Evolutionary conservation across 2,113 vertebrate genomes (phyloP).

Genomic region (Piprites chloris): DNA sequence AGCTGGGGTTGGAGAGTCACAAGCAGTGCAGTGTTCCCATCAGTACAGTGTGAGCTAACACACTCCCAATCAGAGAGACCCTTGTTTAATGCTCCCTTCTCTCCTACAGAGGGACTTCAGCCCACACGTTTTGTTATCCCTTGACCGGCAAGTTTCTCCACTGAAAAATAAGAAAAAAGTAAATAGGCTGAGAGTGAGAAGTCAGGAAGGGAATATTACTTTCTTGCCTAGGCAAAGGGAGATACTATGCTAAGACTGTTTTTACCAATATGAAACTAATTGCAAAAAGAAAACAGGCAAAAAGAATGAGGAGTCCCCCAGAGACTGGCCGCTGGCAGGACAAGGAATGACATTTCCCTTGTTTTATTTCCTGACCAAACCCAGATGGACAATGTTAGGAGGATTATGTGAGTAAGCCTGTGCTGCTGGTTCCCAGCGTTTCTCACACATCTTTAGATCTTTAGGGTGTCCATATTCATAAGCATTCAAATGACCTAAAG

Average conservation of each 20-base stretch:
- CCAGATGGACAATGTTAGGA: not conserved
- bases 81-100: not conserved
- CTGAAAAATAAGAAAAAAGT: not conserved
- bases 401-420: not conserved
- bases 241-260: not conserved
- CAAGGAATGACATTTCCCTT: not conserved
- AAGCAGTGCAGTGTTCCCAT: not conserved
- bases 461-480: not conserved
- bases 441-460: not conserved
- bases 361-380: not conserved
- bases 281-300: not conserved
- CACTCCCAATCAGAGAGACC: rapidly evolving
- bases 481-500: not conserved
- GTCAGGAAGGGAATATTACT: not conserved
- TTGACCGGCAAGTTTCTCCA: not conserved
- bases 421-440: not conserved
- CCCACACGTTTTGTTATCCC: not conserved
- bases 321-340: not conserved
- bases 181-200: not conserved
- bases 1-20: not conserved
- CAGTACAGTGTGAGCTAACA: not conserved
- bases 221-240: not conserved
- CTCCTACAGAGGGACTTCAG: not conserved
- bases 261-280: not conserved
- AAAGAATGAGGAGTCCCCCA: not conserved